Evolutionary conservation across 2,797 vertebrate genomes (phyloP).

Genomic region (Linurgus olivaceus): DNA sequence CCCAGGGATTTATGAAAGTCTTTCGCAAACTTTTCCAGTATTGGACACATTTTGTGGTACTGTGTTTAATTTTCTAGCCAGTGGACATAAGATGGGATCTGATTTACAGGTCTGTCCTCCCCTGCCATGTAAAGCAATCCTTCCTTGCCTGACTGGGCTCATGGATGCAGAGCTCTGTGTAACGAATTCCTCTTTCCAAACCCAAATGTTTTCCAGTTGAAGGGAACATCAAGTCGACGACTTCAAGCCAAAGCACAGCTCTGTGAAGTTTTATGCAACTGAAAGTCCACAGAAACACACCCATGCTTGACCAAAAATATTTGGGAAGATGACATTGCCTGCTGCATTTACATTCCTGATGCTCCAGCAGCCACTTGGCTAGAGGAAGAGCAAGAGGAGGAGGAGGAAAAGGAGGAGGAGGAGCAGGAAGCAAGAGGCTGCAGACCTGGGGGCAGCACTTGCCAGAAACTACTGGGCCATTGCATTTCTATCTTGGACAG

Average conservation of each 20-base stretch:
- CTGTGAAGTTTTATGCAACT: not conserved
- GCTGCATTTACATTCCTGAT: not conserved
- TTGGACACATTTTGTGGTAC: not conserved
- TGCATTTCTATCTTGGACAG: not conserved
- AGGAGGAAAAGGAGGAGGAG: not conserved
- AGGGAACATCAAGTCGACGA: not conserved
- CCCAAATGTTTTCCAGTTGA: not conserved
- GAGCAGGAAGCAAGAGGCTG: rapidly evolving
- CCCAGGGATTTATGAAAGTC: not conserved
- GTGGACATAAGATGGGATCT: not conserved
- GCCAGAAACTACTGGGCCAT: not conserved
- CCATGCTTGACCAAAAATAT: not conserved
- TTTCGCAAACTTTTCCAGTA: not conserved
- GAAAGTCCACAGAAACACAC: not conserved
- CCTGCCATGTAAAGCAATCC: not conserved
- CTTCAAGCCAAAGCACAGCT: not conserved
- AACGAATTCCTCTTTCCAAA: not conserved
- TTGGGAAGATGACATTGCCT: not conserved
- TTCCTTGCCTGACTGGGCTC: not conserved
- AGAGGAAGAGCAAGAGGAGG: not conserved
- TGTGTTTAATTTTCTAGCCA: not conserved
- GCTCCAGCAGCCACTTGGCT: not conserved
- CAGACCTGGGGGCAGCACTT: not conserved
- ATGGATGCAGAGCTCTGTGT: rapidly evolving
- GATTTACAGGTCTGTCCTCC: not conserved